Percentiles rank a stretch among this genome's conserved stretches.
phyloP scores from a whole-genome alignment of 1,140 invertebrate species.

The Lucilia sericata region DNA sequence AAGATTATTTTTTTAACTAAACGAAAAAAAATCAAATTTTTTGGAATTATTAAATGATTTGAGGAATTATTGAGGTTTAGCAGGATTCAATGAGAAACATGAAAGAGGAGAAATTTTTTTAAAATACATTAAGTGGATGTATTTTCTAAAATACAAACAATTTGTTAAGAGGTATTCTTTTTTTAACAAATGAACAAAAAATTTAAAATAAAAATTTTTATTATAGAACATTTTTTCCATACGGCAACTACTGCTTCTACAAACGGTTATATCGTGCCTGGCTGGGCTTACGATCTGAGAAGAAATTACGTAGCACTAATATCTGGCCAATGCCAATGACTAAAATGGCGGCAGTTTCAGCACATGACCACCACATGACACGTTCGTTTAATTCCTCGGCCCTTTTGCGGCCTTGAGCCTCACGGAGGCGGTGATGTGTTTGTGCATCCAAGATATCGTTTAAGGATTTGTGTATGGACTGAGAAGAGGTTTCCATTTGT shows the following conservation, averaged over 20 bases:
- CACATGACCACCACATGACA: slow-evolving; percentile 92
- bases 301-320: slow-evolving; percentile 93
- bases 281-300: slow-evolving; percentile 83
- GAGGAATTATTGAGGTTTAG: not conserved
- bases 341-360: slow-evolving; percentile 88
- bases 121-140: not conserved
- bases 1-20: not conserved
- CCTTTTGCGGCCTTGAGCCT: slow-evolving; percentile 91
- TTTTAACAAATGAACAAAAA: not conserved
- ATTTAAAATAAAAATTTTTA: not conserved
- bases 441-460: slow-evolving; percentile 92
- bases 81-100: not conserved
- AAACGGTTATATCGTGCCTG: slow-evolving; percentile 60
- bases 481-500: slow-evolving; percentile 93
- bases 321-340: slow-evolving; percentile 91
- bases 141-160: not conserved
- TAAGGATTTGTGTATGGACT: slow-evolving; percentile 89
- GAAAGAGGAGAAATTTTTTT: not conserved
- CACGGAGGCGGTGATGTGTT: slow-evolving; percentile 94
- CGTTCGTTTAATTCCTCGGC: slow-evolving; percentile 96
- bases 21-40: not conserved
- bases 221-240: not conserved
- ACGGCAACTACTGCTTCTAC: slow-evolving; percentile 47
- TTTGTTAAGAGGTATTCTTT: too few relatives aligned
- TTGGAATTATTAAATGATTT: slow-evolving; percentile 1